These are phyloP conservation scores for Cryptosula pallasiana DNA, from an alignment of 2,888 invertebrate genomes.

Conservation along the genomic window DNA sequence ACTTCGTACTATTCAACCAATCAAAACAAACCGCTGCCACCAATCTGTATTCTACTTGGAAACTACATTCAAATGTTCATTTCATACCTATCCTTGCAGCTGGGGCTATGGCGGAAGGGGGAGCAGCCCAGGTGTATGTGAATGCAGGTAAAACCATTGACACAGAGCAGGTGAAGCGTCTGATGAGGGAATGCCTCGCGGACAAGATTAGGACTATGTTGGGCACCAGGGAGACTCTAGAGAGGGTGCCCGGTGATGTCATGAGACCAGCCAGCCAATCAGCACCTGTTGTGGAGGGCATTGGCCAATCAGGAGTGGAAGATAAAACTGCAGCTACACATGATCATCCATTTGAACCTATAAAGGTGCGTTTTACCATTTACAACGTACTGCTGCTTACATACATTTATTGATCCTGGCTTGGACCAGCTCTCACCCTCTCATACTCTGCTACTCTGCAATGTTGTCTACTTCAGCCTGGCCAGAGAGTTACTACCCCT, in stretches of 20 bases:
- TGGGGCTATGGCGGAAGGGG: constrained; percentile 17
- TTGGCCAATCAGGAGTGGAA: background rate
- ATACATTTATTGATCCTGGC: too few relatives aligned
- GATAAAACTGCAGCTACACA: background rate
- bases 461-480: background rate
- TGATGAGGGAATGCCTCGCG: constrained; percentile 23
- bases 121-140: constrained; percentile 18
- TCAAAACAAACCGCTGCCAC: too few relatives aligned
- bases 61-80: too few relatives aligned
- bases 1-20: too few relatives aligned
- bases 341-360: background rate
- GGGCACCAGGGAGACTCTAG: constrained; percentile 11
- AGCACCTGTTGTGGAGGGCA: background rate
- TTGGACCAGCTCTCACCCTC: too few relatives aligned
- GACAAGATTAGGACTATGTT: constrained; percentile 24
- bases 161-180: background rate
- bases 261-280: constrained; percentile 2
- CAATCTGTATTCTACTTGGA: too few relatives aligned
- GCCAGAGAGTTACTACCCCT: background rate
- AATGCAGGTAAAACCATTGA: constrained; percentile 18
- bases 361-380: too few relatives aligned
- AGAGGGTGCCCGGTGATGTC: constrained; percentile 13
- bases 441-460: too few relatives aligned
- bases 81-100: constrained; percentile 8
- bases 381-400: too few relatives aligned